These are phyloP conservation scores for Bembecia ichneumoniformis DNA, from an alignment of 2,888 invertebrate genomes.

Conservation along the genomic window DNA sequence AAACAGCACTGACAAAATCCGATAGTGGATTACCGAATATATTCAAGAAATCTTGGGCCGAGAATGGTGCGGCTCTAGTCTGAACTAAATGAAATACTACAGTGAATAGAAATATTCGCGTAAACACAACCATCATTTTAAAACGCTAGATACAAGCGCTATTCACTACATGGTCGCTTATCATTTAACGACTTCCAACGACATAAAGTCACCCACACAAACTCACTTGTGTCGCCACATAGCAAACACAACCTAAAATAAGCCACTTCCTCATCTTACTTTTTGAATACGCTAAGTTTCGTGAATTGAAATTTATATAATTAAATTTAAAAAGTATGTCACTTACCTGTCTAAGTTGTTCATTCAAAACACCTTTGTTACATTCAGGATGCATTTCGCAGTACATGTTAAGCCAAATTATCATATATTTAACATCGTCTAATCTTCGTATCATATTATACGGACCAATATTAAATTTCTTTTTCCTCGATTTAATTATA, in stretches of 20 bases:
- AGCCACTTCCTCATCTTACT: background rate
- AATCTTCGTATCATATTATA: conserved; percentile 17
- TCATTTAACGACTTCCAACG: background rate
- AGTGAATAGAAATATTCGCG: conserved; percentile 41
- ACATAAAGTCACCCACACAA: background rate
- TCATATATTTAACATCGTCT: conserved; percentile 28
- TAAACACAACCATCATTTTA: conserved; percentile 52
- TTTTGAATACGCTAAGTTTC: background rate
- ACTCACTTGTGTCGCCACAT: background rate
- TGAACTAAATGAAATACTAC: conserved; percentile 36
- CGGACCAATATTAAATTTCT: conserved; percentile 19
- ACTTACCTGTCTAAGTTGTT: conserved; percentile 27
- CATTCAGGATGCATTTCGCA: conserved; percentile 35
- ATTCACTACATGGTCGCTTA: conserved; percentile 1
- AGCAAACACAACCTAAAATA: background rate
- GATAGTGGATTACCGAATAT: conserved; percentile 51
- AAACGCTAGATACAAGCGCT: conserved; percentile 21
- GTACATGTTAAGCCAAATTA: conserved; percentile 30
- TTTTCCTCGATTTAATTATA: conserved; percentile 23
- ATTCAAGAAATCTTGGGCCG: conserved; percentile 32
- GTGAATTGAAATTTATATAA: background rate
- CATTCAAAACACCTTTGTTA: conserved; percentile 25
- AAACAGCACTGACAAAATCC: conserved; percentile 30
- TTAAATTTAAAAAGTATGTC: too few species aligned
- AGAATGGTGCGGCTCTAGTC: conserved; percentile 26